phyloP scores from a whole-genome alignment of 2,888 invertebrate species.

The Eupithecia vulgata region DNA sequence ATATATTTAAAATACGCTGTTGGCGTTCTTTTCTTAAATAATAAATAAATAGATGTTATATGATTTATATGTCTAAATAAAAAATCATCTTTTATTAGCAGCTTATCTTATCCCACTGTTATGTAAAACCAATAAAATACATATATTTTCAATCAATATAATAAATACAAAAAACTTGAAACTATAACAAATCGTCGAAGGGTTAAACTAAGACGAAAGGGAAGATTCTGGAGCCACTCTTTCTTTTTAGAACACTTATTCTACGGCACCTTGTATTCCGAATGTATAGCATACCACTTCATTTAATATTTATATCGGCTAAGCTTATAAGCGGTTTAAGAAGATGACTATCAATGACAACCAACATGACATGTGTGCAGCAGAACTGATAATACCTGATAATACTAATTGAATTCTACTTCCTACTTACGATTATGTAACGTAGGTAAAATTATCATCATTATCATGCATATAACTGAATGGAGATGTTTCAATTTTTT shows the following conservation, averaged over 20 bases:
- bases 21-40: too few species aligned
- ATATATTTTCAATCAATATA: too few species aligned
- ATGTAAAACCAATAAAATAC: too few species aligned
- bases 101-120: background rate
- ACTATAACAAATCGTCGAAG: too few species aligned
- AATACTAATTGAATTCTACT: slow-evolving; percentile 15
- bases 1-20: too few species aligned
- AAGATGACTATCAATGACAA: slow-evolving; percentile 7
- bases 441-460: background rate
- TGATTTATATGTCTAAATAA: background rate
- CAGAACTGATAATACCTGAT: slow-evolving; percentile 8
- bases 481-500: too few species aligned
- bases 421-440: slow-evolving; percentile 9
- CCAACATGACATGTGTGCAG: background rate
- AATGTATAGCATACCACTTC: background rate
- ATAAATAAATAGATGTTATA: too few species aligned
- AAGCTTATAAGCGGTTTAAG: slow-evolving; percentile 12
- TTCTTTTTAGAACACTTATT: background rate
- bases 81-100: background rate
- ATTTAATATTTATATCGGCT: slow-evolving; percentile 7
- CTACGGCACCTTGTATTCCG: background rate
- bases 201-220: background rate
- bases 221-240: background rate
- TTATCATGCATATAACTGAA: background rate
- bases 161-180: too few species aligned